These are phyloP conservation scores for Cynopterus sphinx DNA, from an alignment of 2,797 vertebrate species.

Conservation along the genomic window DNA sequence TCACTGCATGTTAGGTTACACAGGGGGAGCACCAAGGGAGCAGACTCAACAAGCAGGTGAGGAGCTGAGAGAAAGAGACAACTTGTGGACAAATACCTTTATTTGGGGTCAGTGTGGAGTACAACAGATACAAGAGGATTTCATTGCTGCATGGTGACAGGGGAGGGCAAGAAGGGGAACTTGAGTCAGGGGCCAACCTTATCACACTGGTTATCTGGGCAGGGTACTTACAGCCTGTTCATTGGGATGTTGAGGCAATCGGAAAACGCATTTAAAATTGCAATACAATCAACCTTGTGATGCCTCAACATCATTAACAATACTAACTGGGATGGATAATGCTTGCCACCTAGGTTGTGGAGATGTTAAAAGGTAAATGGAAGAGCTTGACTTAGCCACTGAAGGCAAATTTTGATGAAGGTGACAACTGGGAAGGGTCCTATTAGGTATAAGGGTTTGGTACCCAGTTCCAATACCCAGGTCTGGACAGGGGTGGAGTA, in stretches of 20 bases:
- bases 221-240: background rate
- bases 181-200: background rate
- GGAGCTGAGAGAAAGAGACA: background rate
- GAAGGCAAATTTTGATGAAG: background rate
- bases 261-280: background rate
- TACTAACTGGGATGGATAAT: background rate
- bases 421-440: too few species aligned
- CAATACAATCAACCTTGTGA: background rate
- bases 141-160: background rate
- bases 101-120: background rate
- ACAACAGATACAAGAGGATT: background rate
- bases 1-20: background rate
- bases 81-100: background rate
- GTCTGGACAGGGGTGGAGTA: background rate
- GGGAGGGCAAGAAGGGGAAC: background rate
- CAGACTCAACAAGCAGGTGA: background rate
- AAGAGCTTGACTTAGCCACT: background rate
- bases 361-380: background rate
- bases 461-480: background rate
- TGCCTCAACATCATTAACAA: background rate
- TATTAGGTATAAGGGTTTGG: background rate
- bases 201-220: background rate
- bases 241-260: background rate
- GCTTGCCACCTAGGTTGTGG: background rate
- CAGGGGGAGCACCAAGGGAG: background rate